Conservation (phyloP, 2,888 invertebrate species). For the Idaea dimidiata region DNA sequence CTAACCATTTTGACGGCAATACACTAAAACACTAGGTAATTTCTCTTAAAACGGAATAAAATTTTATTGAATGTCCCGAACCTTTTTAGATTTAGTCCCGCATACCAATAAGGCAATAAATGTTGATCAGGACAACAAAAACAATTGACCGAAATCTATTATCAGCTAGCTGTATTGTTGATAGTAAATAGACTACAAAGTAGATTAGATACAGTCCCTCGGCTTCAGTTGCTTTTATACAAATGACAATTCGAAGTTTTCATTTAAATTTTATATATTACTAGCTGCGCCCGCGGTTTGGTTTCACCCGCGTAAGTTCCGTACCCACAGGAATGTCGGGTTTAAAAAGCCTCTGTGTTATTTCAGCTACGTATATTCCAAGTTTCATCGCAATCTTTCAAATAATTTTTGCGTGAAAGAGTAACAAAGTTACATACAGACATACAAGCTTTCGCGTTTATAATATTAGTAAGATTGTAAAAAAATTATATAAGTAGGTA, state of each 20-base stretch:
- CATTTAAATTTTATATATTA: constrained; percentile 25
- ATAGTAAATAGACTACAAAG: constrained; percentile 38
- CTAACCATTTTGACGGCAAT: constrained; percentile 9
- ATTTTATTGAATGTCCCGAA: constrained; percentile 63
- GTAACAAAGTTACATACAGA: no score
- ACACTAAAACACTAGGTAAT: constrained; percentile 33
- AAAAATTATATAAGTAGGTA: no score
- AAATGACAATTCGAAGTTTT: constrained; percentile 17
- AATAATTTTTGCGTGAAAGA: no score
- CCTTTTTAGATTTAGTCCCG: constrained; percentile 67
- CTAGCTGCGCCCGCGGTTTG: no score
- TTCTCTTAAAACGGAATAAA: constrained; percentile 59
- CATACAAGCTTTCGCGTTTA: no score
- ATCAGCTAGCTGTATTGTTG: constrained; percentile 53
- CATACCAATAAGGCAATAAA: constrained; percentile 74
- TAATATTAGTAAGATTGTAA: no score
- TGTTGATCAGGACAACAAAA: constrained; percentile 68
- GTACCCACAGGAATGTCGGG: no score
- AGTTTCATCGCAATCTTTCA: no score
- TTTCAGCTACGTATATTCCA: no score
- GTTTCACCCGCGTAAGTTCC: no score
- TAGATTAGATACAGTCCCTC: constrained; percentile 14
- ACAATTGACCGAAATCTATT: constrained; percentile 65
- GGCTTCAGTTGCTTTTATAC: constrained; percentile 18
- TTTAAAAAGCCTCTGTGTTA: no score